Evolutionary conservation across 2,888 invertebrate species (phyloP).

Genomic region (Dinocampus coccinellae): DNA sequence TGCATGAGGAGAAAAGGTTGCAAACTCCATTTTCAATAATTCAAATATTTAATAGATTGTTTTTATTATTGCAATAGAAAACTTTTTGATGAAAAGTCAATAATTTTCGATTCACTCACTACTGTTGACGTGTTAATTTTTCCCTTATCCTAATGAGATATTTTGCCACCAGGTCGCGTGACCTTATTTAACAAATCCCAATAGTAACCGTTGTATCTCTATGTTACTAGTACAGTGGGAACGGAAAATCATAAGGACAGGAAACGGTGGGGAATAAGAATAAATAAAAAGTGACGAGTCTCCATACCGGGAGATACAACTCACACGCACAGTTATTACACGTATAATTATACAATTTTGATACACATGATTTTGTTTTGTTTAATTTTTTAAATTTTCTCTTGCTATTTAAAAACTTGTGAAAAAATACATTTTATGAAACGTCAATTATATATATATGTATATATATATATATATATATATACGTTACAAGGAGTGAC

Average conservation of each 20-base stretch:
- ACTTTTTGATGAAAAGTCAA: no score
- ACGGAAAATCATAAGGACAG: background rate
- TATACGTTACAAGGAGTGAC: constrained; percentile 44
- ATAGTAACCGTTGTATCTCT: background rate
- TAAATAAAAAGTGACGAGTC: background rate
- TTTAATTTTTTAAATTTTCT: background rate
- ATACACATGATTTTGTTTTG: background rate
- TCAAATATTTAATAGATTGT: no score
- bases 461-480: background rate
- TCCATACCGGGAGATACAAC: background rate
- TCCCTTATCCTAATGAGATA: no score
- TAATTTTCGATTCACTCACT: no score
- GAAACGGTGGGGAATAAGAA: background rate
- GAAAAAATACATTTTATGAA: background rate
- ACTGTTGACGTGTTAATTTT: no score
- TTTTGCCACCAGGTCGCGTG: no score
- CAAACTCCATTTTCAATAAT: no score
- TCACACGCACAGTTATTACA: background rate
- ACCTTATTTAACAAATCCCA: no score
- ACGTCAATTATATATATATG: background rate
- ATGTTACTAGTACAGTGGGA: background rate
- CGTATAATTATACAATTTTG: background rate
- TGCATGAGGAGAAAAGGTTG: no score
- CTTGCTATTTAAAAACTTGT: background rate
- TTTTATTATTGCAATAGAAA: no score